Base-by-base conservation (phyloP, 2,113 vertebrate species). In the Varanus komodoensis region DNA sequence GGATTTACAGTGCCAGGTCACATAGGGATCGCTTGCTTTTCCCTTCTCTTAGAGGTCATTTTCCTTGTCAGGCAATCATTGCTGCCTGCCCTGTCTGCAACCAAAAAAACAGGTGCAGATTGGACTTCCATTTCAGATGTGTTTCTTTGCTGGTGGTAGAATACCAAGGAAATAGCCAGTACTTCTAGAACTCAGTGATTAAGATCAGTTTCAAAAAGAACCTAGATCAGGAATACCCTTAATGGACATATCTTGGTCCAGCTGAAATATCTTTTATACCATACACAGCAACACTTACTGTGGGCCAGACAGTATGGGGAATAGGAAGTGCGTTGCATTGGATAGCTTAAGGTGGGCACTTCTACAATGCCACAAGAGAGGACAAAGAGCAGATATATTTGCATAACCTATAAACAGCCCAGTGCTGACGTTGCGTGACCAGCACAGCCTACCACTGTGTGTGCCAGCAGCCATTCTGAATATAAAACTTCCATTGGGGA, bases 1-100 rank as follows among this genome's bases (percentile, higher is more conserved):
- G 94, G 93, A 95, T 96, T 96, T 96, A 85, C 1, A 0, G 19
- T 69, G 61, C 44, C 91, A 91, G 94, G 93, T 96, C 92, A 94
- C 88, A 0, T 9, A 92, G 68, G 54, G 86, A 84, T 91, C 74
- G 88, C 88, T 93, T 90, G 91, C 23, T 91, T 91, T 92, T 91
- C 82, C 61, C 61, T 94, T 21, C 71, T 78, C 86, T 90, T 93
- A 86, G 14, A 79, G 92, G 92, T 25, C 71, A 80, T 0, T 92
- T 89, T 89, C 52, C 25, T 32, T 92, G 80, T 88, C 52, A 77
- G 85, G 2, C 44, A 82, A 32, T 8, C 85, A 3, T 25, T 52
- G 48, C 23, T 44, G 67, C 64, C 32, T 11, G 57, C 44, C 50
- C 29, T 83, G n/a, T 90, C 83, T 23, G 81, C 73, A 50, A 73